phyloP scores from a whole-genome alignment of 2,113 vertebrate species.

The Ploceus nigricollis region DNA sequence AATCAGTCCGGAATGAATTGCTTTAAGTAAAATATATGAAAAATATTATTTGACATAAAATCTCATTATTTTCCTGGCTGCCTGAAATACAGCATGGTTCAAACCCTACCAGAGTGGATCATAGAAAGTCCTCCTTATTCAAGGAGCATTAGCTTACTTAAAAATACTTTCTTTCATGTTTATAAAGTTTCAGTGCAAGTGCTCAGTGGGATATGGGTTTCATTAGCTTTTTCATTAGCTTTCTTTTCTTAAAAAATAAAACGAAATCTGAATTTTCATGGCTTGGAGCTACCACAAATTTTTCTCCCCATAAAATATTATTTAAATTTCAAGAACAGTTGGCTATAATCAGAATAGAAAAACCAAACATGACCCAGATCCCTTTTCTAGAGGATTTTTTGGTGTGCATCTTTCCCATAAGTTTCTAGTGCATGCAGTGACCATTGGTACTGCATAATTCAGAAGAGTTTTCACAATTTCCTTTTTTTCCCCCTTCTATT shows the following conservation, averaged over 20 bases:
- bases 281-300: conserved; percentile 61
- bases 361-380: conserved; percentile 55
- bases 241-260: not conserved
- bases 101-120: not conserved
- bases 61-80: not conserved
- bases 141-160: not conserved
- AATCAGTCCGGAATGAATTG: not conserved
- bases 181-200: not conserved
- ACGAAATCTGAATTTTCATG: conserved; percentile 50
- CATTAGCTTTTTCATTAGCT: conserved; percentile 54
- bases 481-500: not conserved
- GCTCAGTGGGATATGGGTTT: not conserved
- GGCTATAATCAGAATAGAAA: conserved; percentile 49
- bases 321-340: conserved; percentile 66
- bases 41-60: not conserved
- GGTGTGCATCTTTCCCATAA: not conserved
- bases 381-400: conserved; percentile 21
- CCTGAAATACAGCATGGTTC: not conserved
- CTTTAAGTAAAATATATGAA: not conserved
- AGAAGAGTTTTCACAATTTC: not conserved
- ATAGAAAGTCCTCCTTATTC: not conserved
- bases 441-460: not conserved
- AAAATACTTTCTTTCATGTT: not conserved
- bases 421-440: not conserved
- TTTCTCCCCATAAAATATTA: conserved; percentile 59